Percentiles rank a stretch among this genome's conserved stretches.
These are phyloP conservation scores for Hafferia zeledoni DNA, from an alignment of 2,797 vertebrate genomes.

Conservation along the genomic window DNA sequence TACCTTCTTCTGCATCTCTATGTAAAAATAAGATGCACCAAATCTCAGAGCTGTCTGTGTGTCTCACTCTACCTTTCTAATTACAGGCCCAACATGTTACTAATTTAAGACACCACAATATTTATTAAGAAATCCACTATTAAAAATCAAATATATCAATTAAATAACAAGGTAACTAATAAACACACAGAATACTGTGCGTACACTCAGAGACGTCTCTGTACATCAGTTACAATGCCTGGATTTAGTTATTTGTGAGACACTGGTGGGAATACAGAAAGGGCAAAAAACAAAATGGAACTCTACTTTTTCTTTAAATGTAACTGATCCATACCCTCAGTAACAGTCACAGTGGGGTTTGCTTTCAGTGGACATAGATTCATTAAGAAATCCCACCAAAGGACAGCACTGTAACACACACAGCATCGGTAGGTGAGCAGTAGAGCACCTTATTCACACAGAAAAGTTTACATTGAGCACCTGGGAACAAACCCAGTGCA, in stretches of 20 bases:
- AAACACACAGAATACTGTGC: no score
- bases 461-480: not conserved
- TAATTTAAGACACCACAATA: no score
- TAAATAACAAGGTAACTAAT: no score
- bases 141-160: no score
- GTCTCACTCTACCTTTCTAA: no score
- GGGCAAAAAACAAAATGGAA: accelerated
- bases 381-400: no score
- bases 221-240: not conserved
- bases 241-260: not conserved
- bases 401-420: not conserved
- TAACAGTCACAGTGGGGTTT: no score
- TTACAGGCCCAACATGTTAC: no score
- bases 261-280: not conserved
- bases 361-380: no score
- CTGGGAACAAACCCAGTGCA: not conserved
- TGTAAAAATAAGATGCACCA: not conserved
- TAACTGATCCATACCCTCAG: no score
- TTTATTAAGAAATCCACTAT: no score
- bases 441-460: not conserved
- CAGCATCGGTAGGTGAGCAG: not conserved
- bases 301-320: no score
- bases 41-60: not conserved
- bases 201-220: not conserved
- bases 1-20: not conserved